Base-by-base conservation (phyloP, 2,797 vertebrate genomes). In the Sternarchorhynchus goeldii region DNA sequence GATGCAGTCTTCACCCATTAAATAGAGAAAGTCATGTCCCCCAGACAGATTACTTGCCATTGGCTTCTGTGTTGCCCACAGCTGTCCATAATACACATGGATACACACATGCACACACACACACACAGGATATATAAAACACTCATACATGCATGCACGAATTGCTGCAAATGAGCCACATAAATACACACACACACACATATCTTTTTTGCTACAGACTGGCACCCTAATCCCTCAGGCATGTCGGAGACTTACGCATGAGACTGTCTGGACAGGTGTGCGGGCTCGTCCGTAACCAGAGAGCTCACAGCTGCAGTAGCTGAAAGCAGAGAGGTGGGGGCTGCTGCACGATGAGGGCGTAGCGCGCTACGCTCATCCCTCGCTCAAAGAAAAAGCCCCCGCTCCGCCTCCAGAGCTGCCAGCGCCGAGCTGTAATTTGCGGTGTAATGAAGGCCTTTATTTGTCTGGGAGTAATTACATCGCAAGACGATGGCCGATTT, bases 201-300 rank as follows among this genome's bases (percentile, higher is more conserved):
- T 70, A 20, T 71, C 53, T 56, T 62, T 62, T 66, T 81, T 50
- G 70, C 58, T 66, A 5, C 41, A 74, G 65, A 79, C 76, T 67
- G 73, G 72, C 67, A 3, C 69, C 34, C 60, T 71, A 76, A 73
- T 74, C 69, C 68, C 63, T 68, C 41, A 64, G 62, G 57, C 67
- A 59, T 69, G 56, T 41, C 41, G 75, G 66, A 73, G 62, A 76
- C 41, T 56, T 16, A 70, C 78, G 34, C 31, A 73, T 45, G 55
- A n/a, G 78, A 77, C 86, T 81, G 78, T 64, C 83, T 72, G 85
- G 89, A 90, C 91, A 91, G 89, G 91, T 93, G 90, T 89, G 86
- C 63, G 72, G 81, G 65, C 76, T 84, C 83, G 81, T 78, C 84
- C 89, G 89, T 86, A 89, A 90, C 88, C 88, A 87, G 89, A 90